These are phyloP conservation scores for Beaufortia kweichowensis DNA, from an alignment of 2,113 vertebrate species.

Conservation along the genomic window DNA sequence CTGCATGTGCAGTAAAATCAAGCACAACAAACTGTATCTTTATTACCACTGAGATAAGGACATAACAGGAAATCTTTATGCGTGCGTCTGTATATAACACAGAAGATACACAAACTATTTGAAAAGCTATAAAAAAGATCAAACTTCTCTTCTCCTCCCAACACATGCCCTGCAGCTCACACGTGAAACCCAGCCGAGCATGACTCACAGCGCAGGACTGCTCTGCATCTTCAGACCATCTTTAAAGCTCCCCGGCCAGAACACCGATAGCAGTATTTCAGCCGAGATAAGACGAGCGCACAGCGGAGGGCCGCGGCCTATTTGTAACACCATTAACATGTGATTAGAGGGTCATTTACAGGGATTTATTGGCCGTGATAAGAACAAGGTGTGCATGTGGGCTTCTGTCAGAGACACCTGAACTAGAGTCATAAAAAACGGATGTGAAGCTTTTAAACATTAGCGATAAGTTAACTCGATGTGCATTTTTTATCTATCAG, in stretches of 20 bases:
- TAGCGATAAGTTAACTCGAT: background rate
- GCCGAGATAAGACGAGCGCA: slow-evolving; percentile 63
- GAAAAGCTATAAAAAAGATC: background rate
- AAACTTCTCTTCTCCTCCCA: slow-evolving; percentile 4
- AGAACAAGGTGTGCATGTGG: slow-evolving; percentile 64
- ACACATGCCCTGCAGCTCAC: slow-evolving; percentile 34
- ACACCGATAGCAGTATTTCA: slow-evolving; percentile 53
- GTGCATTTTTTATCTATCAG: background rate
- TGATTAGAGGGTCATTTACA: slow-evolving; percentile 74
- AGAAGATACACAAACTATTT: background rate
- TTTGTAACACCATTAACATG: slow-evolving; percentile 70
- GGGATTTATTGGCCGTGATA: slow-evolving; percentile 74
- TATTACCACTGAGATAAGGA: slow-evolving; percentile 18
- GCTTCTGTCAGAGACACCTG: slow-evolving; percentile 59
- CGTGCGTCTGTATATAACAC: no score
- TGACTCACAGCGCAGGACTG: background rate
- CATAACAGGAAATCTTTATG: background rate
- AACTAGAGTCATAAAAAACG: slow-evolving; percentile 5
- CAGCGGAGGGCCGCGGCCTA: slow-evolving; percentile 61
- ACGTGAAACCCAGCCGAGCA: background rate
- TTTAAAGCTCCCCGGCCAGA: background rate
- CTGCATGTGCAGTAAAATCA: slow-evolving; percentile 1
- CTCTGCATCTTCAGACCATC: slow-evolving; percentile 7
- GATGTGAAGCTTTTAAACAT: background rate
- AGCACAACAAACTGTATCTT: background rate